Conservation (phyloP, 2,888 invertebrate genomes). For the Aphrophora alni region DNA sequence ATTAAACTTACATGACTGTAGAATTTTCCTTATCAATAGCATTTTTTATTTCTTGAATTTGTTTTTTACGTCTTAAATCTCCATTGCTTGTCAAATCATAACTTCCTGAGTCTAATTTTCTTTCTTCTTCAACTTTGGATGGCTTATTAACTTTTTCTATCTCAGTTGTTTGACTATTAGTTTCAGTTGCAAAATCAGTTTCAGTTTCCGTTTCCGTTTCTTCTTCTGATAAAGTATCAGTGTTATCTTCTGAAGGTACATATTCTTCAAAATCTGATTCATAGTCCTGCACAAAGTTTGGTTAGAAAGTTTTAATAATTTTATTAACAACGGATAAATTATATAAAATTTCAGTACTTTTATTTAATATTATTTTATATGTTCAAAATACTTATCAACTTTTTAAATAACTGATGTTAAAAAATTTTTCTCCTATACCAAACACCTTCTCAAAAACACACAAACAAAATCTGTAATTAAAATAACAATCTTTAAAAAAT, state of each 20-base stretch:
- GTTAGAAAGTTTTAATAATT: background rate
- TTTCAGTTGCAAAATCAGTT: constrained; percentile 35
- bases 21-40: constrained; percentile 57
- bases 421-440: no score
- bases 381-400: no score
- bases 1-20: constrained; percentile 43
- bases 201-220: constrained; percentile 43
- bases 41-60: constrained; percentile 58
- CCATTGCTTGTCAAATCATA: constrained; percentile 59
- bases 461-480: no score
- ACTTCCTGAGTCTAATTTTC: constrained; percentile 66
- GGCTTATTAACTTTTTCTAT: constrained; percentile 15
- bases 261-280: constrained; percentile 61
- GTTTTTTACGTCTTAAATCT: constrained; percentile 44
- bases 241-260: constrained; percentile 39
- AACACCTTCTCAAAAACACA: no score
- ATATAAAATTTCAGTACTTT: background rate
- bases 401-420: no score
- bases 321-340: constrained; percentile 27
- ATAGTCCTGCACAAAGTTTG: constrained; percentile 57
- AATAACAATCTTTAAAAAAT: no score
- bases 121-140: constrained; percentile 59
- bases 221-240: constrained; percentile 29
- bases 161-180: constrained; percentile 15
- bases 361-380: constrained; percentile 15